Evolutionary conservation across 2,113 vertebrate genomes (phyloP), one percentile per base, ranked within the genome.

Genomic region (Nothoprocta perdicaria): DNA sequence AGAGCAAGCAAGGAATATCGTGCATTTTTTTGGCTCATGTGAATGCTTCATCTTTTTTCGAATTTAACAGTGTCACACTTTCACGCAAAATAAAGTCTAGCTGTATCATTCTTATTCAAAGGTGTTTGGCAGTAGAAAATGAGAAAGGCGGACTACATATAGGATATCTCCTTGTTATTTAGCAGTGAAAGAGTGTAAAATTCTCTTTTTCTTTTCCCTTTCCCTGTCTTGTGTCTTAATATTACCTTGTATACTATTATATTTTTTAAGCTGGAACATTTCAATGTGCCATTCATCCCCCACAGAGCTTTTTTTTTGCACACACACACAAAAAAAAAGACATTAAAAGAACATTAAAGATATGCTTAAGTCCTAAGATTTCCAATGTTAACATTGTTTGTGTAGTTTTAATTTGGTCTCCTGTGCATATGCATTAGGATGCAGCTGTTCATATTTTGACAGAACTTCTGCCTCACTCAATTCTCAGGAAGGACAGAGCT

Each of bases 321-420:
- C 35, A 38, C 35, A 38, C 21, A 48, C 15, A 76, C 24, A 35
- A 31, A 71, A 6, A 71, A 33, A 86, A 60, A 55, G 55, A 40
- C 31, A 61, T 71, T 86, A 92, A 76, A 91, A 79, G 33, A 76
- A 57, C 40, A 76, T 72, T 86, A 89, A 94, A 43, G 31, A 67
- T 62, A 3, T 61, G 60, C 13, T 60, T 61, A 86, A 69, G 18
- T 79, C 29, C 61, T 58, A 43, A 60, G 81, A 53, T 43, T 79
- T 66, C 33, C 53, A 65, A n/a, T 24, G 53, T 79, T 60, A 71
- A 11, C 29, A 48, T 40, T 57, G 16, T 23, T 69, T 45, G 22
- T 57, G 33, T 19, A 50, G 45, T 48, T 75, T 75, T 75, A 86
- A 55, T 80, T 92, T 40, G 31, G 29, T 80, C 50, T 79, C 43